phyloP scores from a whole-genome alignment of 2,888 invertebrate species.

The Serrognathus titanus region DNA sequence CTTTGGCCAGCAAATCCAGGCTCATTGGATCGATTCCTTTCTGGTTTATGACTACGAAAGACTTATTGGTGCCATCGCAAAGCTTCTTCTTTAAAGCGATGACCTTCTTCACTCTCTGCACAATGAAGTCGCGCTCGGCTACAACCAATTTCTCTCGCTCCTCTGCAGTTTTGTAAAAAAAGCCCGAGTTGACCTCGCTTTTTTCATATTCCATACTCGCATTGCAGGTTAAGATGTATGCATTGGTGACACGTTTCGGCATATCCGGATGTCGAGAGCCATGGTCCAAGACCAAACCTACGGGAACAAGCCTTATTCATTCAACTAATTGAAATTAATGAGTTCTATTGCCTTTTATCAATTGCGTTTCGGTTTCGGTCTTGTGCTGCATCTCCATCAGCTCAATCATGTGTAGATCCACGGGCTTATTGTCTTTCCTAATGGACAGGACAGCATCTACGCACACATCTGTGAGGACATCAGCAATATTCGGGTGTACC shows the following conservation, averaged over 20 bases:
- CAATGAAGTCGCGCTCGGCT: constrained; percentile 95
- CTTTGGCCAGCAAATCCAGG: constrained; percentile 91
- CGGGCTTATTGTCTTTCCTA: constrained; percentile 56
- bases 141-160: constrained; percentile 92
- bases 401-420: constrained; percentile 98
- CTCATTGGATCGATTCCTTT: constrained; percentile 99
- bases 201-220: constrained; percentile 99
- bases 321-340: too few relatives aligned
- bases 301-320: not conserved
- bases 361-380: constrained; percentile 74
- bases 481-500: constrained; percentile 79
- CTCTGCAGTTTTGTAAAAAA: constrained; percentile 97
- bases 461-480: constrained; percentile 82
- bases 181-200: constrained; percentile 94
- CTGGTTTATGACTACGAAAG: constrained; percentile 95
- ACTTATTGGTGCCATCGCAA: constrained; percentile 85
- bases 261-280: constrained; percentile 98
- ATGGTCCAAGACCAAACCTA: constrained; percentile 90
- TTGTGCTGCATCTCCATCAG: constrained; percentile 98
- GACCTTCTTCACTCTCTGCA: constrained; percentile 82
- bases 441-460: constrained; percentile 92
- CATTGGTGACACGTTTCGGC: constrained; percentile 90
- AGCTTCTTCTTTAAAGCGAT: constrained; percentile 92
- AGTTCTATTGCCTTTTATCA: constrained; percentile 65
- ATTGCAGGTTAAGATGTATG: constrained; percentile 95